Evolutionary conservation across 2,888 invertebrate species (phyloP), one percentile per base, ranked within the genome.

Genomic region (Abrostola triplasia): DNA sequence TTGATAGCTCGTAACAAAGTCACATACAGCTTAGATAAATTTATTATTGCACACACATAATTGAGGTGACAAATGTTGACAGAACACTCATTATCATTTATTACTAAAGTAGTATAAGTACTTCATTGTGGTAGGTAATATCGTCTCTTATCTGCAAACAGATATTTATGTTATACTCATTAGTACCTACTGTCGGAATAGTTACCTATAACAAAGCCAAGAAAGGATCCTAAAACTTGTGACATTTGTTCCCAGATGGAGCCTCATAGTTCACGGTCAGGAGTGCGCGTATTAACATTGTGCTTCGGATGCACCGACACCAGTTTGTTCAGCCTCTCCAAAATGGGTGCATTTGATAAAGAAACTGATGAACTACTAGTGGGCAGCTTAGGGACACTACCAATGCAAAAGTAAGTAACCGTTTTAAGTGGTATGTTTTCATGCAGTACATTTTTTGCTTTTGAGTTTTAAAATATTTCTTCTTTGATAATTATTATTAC

Each of bases 291-390:
- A 5, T 8, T 93, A 4, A 87, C 92, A 0, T 42, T 93, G n/a
- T 94, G 93, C 58, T 93, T 91, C 44, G 93, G 93, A 0, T 84
- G 84, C n/a, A 93, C 93, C 0, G 84, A 89, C 11, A 93, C 93
- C 0, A 81, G 84, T 55, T 76, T 93, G 10, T 76, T 92, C 38
- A 79, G 76, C 7, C 42, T 66, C 0, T 71, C 77, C 1, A 88
- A 88, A 64, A 76, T 87, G 70, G 87, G 83, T 0, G 85, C 77
- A 0, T 84, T 90, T 24, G 91, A 91, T 57, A 70, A 86, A 56
- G 85, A 86, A 11, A 77, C 80, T 0, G 83, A 84, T 12, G 67
- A 70, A n/a, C 50, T 73, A 10, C 58, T 92, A 2, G 9, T 61
- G 1, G 56, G 36, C 0, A 53, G 63, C 0, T 0, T 85, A 1